phyloP scores from a whole-genome alignment of 2,888 invertebrate species.

The Nematopogon swammerdamellus region DNA sequence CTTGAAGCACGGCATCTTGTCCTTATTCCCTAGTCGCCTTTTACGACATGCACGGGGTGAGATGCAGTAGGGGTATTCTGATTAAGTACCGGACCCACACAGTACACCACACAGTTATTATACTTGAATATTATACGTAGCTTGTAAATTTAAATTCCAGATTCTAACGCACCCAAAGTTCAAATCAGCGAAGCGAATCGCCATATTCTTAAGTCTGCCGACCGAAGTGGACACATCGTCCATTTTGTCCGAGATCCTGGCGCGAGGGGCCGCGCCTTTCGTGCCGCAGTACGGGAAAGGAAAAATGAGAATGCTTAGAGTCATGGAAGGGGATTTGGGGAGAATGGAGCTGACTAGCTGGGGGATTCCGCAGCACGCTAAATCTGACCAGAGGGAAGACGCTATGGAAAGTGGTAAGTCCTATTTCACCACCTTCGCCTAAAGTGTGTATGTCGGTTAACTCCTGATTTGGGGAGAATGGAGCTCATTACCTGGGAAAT shows the following conservation, averaged over 20 bases:
- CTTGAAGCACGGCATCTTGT: too few species aligned
- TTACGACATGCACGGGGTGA: too few species aligned
- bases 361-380: constrained; percentile 78
- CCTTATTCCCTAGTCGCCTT: too few species aligned
- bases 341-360: constrained; percentile 73
- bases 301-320: constrained; percentile 77
- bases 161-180: constrained; percentile 13
- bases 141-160: too few species aligned
- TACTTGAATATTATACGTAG: background rate
- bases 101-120: background rate
- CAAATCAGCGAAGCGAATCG: constrained; percentile 12
- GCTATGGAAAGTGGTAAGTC: constrained; percentile 64
- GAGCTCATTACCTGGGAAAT: too few species aligned
- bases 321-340: constrained; percentile 67
- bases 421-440: too few species aligned
- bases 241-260: constrained; percentile 58
- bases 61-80: too few species aligned
- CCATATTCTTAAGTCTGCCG: constrained; percentile 15
- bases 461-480: too few species aligned
- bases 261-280: constrained; percentile 61
- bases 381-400: constrained; percentile 56
- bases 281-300: constrained; percentile 67
- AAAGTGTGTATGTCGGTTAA: too few species aligned
- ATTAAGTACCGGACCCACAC: too few species aligned
- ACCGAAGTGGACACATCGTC: constrained; percentile 39